Percentiles rank a stretch among this genome's conserved stretches.
phyloP scores from a whole-genome alignment of 2,797 vertebrate genomes.

The Poliocrania exsul region DNA sequence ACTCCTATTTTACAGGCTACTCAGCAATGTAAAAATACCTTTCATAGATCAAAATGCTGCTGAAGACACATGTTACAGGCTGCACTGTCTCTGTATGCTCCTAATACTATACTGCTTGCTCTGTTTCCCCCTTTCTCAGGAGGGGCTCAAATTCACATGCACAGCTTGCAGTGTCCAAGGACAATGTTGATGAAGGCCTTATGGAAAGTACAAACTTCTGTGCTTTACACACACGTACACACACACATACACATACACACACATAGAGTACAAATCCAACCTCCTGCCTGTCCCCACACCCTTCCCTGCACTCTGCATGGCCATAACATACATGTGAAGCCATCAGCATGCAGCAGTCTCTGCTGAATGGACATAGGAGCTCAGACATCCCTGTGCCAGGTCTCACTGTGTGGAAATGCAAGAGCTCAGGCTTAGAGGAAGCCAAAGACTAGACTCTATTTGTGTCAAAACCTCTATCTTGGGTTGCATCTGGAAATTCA shows the following conservation, averaged over 20 bases:
- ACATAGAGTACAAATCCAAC: neutral
- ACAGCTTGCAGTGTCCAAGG: neutral
- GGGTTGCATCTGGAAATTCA: neutral
- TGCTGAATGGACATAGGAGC: fast-evolving
- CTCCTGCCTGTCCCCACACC: neutral
- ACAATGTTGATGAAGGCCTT: neutral
- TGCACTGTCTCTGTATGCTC: neutral
- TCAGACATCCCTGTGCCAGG: fast-evolving
- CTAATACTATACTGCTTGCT: neutral
- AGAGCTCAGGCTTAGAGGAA: neutral
- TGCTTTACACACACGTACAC: neutral
- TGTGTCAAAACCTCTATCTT: neutral
- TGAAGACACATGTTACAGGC: neutral
- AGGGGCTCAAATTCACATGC: neutral
- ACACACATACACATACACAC: neutral
- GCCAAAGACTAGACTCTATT: neutral
- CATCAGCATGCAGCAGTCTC: neutral
- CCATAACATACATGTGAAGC: fast-evolving
- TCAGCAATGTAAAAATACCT: neutral
- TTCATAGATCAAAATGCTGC: neutral
- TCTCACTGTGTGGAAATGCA: neutral
- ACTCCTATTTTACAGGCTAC: neutral
- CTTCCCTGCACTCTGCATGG: neutral
- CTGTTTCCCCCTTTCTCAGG: neutral
- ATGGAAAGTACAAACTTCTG: neutral